phyloP scores from a whole-genome alignment of 2,113 vertebrate genomes.

The Hydrochoerus hydrochaeris region DNA sequence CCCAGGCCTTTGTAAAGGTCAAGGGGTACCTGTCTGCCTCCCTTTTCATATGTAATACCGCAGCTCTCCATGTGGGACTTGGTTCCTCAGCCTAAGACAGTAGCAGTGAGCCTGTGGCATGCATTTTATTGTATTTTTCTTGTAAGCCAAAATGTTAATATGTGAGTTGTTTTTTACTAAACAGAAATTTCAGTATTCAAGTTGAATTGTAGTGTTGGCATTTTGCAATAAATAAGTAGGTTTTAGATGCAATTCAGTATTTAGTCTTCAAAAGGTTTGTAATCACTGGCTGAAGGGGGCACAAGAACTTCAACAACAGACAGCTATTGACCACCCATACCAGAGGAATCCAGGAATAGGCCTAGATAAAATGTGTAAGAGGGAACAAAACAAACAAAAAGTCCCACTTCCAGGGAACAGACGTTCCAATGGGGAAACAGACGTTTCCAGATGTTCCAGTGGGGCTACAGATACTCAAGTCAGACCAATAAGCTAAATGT shows the following conservation, averaged over 20 bases:
- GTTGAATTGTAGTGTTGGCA: neutral
- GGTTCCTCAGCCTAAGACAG: neutral
- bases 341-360: neutral
- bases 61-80: neutral
- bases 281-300: neutral
- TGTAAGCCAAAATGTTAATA: neutral
- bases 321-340: neutral
- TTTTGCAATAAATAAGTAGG: neutral
- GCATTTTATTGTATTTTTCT: neutral
- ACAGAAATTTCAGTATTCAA: neutral
- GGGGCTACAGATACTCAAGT: no score
- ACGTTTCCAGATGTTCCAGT: neutral
- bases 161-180: neutral
- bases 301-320: neutral
- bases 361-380: neutral
- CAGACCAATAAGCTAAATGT: neutral
- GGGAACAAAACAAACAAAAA: neutral
- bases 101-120: neutral
- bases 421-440: neutral
- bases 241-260: neutral
- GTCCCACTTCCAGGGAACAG: no score
- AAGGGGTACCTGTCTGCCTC: neutral
- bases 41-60: neutral
- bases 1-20: neutral
- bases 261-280: neutral